Percentiles rank a stretch among this genome's conserved stretches.
Conservation (phyloP, 1,140 invertebrate species). For the Zeugodacus cucurbitae region DNA sequence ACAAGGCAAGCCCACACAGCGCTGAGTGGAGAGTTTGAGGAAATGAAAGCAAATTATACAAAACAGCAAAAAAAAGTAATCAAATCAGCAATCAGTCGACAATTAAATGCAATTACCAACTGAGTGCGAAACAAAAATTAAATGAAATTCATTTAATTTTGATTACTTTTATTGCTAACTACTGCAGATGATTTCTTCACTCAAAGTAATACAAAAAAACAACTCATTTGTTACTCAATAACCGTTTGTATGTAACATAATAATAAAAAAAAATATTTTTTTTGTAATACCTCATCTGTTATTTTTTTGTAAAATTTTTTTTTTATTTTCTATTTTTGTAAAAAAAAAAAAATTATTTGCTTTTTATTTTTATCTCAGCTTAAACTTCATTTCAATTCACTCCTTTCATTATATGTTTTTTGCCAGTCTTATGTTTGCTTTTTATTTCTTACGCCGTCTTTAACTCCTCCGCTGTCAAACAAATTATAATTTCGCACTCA, state of each 20-base stretch:
- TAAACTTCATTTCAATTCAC: neutral
- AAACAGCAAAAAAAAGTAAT: neutral
- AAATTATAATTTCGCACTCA: slow-evolving; percentile 19
- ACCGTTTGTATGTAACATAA: no score
- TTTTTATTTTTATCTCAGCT: neutral
- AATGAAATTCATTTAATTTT: neutral
- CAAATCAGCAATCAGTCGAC: neutral
- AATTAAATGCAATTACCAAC: neutral
- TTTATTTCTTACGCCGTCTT: neutral
- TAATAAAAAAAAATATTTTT: no score
- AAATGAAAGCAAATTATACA: neutral
- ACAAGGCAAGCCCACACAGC: neutral
- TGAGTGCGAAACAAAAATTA: neutral
- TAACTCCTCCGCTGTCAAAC: neutral
- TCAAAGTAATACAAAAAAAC: neutral
- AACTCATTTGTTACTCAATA: no score
- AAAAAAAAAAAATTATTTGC: no score
- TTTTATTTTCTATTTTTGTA: neutral
- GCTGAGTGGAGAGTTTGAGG: neutral
- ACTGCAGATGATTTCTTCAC: neutral
- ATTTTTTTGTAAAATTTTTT: neutral
- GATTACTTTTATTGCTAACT: neutral
- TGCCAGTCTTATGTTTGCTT: neutral
- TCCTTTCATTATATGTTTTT: neutral
- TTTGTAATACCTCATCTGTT: no score